Evolutionary conservation across 2,797 vertebrate genomes (phyloP), one percentile per base, ranked within the genome.

Genomic region (Galaxias olidus): DNA sequence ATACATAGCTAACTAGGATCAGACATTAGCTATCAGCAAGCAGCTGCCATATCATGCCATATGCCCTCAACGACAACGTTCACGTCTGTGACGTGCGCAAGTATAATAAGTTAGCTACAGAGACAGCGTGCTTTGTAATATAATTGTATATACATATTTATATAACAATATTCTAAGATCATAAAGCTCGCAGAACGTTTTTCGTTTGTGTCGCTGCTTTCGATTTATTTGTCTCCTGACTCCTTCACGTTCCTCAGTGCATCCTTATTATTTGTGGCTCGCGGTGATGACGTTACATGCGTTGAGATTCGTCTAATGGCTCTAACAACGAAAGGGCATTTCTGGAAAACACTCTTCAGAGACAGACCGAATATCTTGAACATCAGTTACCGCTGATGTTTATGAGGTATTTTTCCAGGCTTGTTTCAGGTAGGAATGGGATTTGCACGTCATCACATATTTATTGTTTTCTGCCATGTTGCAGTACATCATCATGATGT

Each of bases 371-470:
- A 4, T n/a, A 1, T 48, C 17, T 61, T 30, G 68, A 61, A 76
- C 20, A 67, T 66, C 72, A 59, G 8, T 47, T 43, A 17, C 65
- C 69, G 67, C 81, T 7, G 62, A 92, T 92, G 91, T 90, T 73
- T 77, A 71, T 88, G 84, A 87, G 84, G 69, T 71, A 75, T 83
- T 84, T 90, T 73, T 82, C 84, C 76, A 89, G 84, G 20, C 50
- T 89, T 0, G 72, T 85, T 55, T 89, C 91, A 87, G 92, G 92
- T 93, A 90, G 66, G 89, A 64, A 8, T 12, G 10, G 11, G 8
- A 11, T 12, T 56, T n/a, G 15, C 12, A 14, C 10, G 18, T 40
- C 42, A 8, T 18, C 45, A 9, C 30, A 11, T 50, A 14, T 20
- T 46, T 49, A 1, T 61, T 15, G 10, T n/a, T 14, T 61, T 45